Evolutionary conservation across 2,888 invertebrate genomes (phyloP).

Genomic region (Ischnura elegans): DNA sequence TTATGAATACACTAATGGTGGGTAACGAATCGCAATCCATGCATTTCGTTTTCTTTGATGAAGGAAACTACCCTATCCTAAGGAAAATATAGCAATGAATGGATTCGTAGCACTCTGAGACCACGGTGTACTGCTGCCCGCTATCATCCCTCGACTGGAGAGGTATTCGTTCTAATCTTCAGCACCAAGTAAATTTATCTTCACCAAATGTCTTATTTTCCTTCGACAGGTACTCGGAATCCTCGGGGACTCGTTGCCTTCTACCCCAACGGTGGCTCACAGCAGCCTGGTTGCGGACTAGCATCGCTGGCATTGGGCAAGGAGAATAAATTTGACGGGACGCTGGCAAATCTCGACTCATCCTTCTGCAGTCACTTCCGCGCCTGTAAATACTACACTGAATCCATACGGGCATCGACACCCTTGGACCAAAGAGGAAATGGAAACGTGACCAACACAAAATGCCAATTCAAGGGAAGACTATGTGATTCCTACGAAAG

Average conservation of each 20-base stretch:
- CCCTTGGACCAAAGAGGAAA: background rate
- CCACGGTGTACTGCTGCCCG: no score
- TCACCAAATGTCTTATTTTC: background rate
- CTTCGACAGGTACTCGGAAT: background rate
- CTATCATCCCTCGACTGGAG: no score
- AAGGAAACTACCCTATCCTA: no score
- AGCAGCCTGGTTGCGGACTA: constrained; percentile 77
- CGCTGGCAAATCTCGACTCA: background rate
- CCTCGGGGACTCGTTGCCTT: constrained; percentile 78
- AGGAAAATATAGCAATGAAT: no score
- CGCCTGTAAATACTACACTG: background rate
- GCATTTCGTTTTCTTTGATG: no score
- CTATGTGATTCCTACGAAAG: constrained; percentile 15
- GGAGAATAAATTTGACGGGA: no score
- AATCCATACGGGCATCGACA: background rate
- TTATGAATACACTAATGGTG: no score
- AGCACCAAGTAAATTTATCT: background rate
- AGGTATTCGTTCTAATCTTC: no score
- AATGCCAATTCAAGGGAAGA: background rate
- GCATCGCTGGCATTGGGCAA: background rate
- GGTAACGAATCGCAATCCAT: no score
- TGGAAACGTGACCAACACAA: background rate
- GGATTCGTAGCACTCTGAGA: no score
- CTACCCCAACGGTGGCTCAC: constrained; percentile 76
- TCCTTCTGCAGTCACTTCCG: constrained; percentile 49